Evolutionary conservation across 2,888 invertebrate species (phyloP), one percentile per base, ranked within the genome.

Genomic region (Scaptomyza caliginosa): DNA sequence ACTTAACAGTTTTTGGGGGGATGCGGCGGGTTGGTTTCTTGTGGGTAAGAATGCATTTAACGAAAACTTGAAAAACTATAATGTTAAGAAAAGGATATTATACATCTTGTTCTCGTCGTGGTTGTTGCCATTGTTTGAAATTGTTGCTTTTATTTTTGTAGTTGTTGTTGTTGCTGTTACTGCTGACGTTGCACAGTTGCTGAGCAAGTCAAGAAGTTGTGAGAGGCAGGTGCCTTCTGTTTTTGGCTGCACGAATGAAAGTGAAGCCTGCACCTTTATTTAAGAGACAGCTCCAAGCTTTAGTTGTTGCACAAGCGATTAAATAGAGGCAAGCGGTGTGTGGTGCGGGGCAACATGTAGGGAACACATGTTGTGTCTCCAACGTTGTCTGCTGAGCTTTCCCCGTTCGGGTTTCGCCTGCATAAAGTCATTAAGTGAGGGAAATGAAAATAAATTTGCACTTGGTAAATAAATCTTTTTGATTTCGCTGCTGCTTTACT

Each of bases 391-490:
- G 50, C 34, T 46, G 57, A 17, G 28, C 40, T 16, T 34, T 26
- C 13, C 30, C 39, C 23, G 43, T 42, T 36, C 40, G 38, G 51
- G 39, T 30, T 63, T 59, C 39, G 62, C 52, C 67, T 62, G 64
- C 70, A 80, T 86, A 67, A 86, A 86, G 86, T 80, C 86, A 86
- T 84, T 86, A 84, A 81, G 77, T 80, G 66, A 74, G 73, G 77
- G 66, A 80, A 80, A 70, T 74, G 77, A 77, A 86, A 83, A 80
- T 80, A 80, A 79, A 86, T 86, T 81, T 81, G 64, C 81, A 84
- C 81, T 80, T 68, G 86, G 86, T 81, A 86, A 86, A 81, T 81
- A 86, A 81, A 81, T 86, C 86, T 83, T 75, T 85, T 79, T 85
- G 78, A 82, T 85, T 86, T 74, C 74, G 45, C 52, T 32, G 30